A percentile compares a stretch with the other conserved stretches of the same genome.
phyloP scores from a whole-genome alignment of 2,113 vertebrate genomes.

The Brachionichthys hirsutus region DNA sequence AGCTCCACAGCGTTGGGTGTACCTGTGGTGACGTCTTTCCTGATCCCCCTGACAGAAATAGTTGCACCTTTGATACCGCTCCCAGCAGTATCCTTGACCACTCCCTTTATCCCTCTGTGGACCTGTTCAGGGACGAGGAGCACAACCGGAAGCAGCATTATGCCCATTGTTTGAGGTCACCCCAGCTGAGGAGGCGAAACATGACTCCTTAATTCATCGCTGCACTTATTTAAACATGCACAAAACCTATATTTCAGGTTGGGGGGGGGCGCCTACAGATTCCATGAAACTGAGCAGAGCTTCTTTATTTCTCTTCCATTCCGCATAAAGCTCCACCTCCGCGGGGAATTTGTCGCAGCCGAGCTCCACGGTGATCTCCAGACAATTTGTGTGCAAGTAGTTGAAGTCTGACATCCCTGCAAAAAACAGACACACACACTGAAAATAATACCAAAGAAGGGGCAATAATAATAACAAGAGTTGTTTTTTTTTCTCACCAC shows the following conservation, averaged over 20 bases:
- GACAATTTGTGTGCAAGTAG: conserved; percentile 95
- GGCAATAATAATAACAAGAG: not conserved
- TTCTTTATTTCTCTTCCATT: conserved; percentile 94
- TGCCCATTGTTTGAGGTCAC: not conserved
- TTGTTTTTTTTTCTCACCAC: conserved; percentile 79
- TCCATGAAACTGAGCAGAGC: conserved; percentile 88
- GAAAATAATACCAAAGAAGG: not conserved
- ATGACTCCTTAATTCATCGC: too few species aligned
- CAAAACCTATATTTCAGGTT: not conserved
- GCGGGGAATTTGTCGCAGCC: conserved; percentile 95
- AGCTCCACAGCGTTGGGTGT: conserved; percentile 37
- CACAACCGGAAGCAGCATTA: not conserved
- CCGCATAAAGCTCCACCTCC: conserved; percentile 86
- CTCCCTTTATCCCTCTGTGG: conserved; percentile 92
- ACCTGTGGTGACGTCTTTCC: conserved; percentile 92
- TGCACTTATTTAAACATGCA: not conserved
- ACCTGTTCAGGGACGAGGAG: conserved; percentile 72
- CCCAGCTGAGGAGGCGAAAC: too few species aligned
- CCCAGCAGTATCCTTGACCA: conserved; percentile 85
- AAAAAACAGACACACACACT: not conserved
- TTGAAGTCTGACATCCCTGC: conserved; percentile 97
- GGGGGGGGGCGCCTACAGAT: conserved; percentile 77
- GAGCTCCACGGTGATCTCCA: conserved; percentile 94
- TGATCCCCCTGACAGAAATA: conserved; percentile 85
- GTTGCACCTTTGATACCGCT: conserved; percentile 89